phyloP scores from a whole-genome alignment of 2,888 invertebrate genomes.

The Rotaria macrura region DNA sequence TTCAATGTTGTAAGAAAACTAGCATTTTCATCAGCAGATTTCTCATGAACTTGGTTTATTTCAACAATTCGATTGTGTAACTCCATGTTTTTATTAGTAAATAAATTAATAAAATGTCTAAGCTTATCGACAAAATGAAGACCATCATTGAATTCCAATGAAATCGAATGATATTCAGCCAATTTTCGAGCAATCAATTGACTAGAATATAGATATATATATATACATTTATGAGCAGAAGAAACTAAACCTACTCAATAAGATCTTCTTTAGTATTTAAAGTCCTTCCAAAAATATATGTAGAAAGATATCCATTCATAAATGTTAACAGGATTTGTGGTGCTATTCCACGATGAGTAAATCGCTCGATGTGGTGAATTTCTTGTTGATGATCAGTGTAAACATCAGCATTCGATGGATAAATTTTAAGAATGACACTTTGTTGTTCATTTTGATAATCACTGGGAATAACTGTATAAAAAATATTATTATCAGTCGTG shows the following conservation, averaged over 20 bases:
- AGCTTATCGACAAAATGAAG: not conserved
- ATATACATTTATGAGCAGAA: too few species aligned
- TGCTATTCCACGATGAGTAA: not conserved
- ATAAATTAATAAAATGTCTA: not conserved
- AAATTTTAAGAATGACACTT: not conserved
- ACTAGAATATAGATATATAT: not conserved
- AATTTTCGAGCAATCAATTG: not conserved
- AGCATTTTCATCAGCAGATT: not conserved
- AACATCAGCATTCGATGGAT: not conserved
- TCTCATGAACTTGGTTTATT: not conserved
- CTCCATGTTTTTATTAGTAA: not conserved
- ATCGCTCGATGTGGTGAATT: not conserved
- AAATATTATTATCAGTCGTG: too few species aligned
- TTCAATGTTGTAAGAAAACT: not conserved
- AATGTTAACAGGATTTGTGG: not conserved
- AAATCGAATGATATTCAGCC: not conserved
- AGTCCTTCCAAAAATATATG: not conserved
- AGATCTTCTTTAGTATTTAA: not conserved
- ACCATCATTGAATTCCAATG: not conserved
- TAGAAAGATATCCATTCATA: not conserved
- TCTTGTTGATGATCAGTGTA: not conserved
- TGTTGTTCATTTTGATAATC: too few species aligned
- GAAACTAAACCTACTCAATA: not conserved
- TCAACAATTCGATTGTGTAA: not conserved
- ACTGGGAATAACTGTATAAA: too few species aligned